Percentiles rank a stretch among this genome's conserved stretches.
phyloP scores from a whole-genome alignment of 2,113 vertebrate species.

The Melanerpes aurifrons region DNA sequence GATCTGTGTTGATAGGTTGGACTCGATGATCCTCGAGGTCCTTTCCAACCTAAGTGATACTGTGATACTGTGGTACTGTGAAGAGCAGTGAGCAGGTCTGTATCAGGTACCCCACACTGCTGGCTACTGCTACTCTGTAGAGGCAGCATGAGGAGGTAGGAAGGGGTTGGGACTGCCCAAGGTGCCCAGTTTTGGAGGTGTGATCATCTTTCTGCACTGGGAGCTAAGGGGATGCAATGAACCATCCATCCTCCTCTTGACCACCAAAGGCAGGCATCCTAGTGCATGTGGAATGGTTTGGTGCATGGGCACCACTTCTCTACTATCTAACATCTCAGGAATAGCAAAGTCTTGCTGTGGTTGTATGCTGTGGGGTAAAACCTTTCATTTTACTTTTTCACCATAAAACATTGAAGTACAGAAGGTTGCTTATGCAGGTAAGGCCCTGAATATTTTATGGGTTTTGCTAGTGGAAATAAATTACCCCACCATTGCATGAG shows the following conservation, averaged over 20 bases:
- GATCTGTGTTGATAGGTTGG: no score
- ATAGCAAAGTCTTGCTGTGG: not conserved
- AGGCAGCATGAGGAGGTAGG: not conserved
- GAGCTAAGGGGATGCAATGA: rapidly evolving
- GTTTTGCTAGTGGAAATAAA: not conserved
- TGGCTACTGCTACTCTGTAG: rapidly evolving
- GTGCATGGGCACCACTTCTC: rapidly evolving
- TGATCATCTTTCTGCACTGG: not conserved
- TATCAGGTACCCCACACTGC: rapidly evolving
- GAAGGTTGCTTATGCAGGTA: not conserved
- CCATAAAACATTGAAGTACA: not conserved
- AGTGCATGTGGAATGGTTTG: rapidly evolving
- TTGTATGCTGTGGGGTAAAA: not conserved
- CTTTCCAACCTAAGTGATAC: no score
- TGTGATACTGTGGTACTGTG: no score
- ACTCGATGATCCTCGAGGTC: no score
- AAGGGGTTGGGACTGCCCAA: not conserved
- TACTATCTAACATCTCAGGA: not conserved
- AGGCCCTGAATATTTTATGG: not conserved
- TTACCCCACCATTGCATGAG: not conserved
- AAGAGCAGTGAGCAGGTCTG: rapidly evolving
- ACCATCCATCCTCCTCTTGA: not conserved
- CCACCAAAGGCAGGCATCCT: rapidly evolving
- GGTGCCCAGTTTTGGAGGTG: not conserved
- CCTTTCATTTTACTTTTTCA: not conserved